Percentiles rank a stretch among this genome's conserved stretches.
These are phyloP conservation scores for Halocaridina rubra DNA, from an alignment of 2,888 invertebrate species.

Conservation along the genomic window DNA sequence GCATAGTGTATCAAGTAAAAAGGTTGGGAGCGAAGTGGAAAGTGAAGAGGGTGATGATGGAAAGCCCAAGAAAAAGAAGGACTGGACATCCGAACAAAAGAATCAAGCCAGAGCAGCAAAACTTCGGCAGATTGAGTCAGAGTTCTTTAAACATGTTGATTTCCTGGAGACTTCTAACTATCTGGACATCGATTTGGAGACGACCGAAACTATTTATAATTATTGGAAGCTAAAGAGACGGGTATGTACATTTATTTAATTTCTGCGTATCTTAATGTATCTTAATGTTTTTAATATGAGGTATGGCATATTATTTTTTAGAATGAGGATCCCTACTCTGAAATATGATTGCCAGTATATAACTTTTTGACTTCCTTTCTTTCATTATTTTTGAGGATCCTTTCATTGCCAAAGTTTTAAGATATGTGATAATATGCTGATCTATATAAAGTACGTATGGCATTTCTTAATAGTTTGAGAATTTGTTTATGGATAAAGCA, in stretches of 20 bases:
- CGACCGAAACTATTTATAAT: constrained; percentile 88
- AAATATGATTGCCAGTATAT: too few relatives aligned
- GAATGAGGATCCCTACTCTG: too few relatives aligned
- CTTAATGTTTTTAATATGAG: too few relatives aligned
- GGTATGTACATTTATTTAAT: constrained; percentile 66
- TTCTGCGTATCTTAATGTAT: too few relatives aligned
- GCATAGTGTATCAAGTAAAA: constrained; percentile 89
- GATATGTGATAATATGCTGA: too few relatives aligned
- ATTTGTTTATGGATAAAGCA: too few relatives aligned
- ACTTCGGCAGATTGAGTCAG: constrained; percentile 90
- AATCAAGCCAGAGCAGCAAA: constrained; percentile 76
- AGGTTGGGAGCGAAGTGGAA: constrained; percentile 69
- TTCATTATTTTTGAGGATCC: too few relatives aligned
- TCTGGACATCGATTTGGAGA: constrained; percentile 85
- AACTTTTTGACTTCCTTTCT: too few relatives aligned
- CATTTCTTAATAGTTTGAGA: too few relatives aligned
- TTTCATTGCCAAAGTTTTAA: too few relatives aligned
- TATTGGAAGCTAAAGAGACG: constrained; percentile 96
- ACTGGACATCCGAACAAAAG: constrained; percentile 93
- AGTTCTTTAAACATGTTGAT: constrained; percentile 93
- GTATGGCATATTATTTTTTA: too few relatives aligned
- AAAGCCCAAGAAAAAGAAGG: constrained; percentile 74
- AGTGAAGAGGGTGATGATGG: constrained; percentile 75
- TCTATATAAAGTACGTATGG: too few relatives aligned
- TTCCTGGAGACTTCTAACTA: constrained; percentile 76